Evolutionary conservation across 2,888 invertebrate genomes (phyloP), one percentile per base, ranked within the genome.

Genomic region (Chydorus sphaericus): DNA sequence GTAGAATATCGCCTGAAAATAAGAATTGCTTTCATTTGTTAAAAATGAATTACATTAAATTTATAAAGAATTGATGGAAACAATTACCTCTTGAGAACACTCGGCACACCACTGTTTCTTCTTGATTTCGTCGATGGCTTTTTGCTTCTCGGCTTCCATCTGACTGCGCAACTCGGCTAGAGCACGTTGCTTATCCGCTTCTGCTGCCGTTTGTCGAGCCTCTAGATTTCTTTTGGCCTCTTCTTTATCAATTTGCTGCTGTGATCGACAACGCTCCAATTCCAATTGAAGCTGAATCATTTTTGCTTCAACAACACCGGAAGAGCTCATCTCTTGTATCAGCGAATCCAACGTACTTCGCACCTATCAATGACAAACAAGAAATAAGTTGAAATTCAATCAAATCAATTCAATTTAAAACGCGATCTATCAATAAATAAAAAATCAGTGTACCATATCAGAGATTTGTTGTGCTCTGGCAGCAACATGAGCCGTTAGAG

Each of bases 31-130:
- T 6, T 18, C n/a, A n/a, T 23, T 23, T 48, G 48, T 6, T 20
- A 48, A 20, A 8, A 48, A 48, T 5, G 20, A 5, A 48, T 20
- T 14, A 36, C n/a, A n/a, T n/a, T n/a, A n/a, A n/a, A n/a, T n/a
- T n/a, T n/a, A n/a, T n/a, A n/a, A n/a, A n/a, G n/a, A n/a, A n/a
- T n/a, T n/a, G n/a, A n/a, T n/a, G n/a, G n/a, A 44, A 44, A 44
- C 23, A 30, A 55, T 49, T 33, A 49, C 55, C 70, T 92, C 92
- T 62, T 84, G 83, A 38, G 78, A 78, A 70, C 94, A 94, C 66
- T 80, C 78, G 0, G 86, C 83, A 69, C 94, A 94, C 93, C 93
- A 94, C 67, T 91, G 91, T 66, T 87, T 90, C 39, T 80, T 77
- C 71, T 93, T 93, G 8, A 85, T 79, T 54, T 83, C 81, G 57